Evolutionary conservation across 2,888 invertebrate species (phyloP), one percentile per base, ranked within the genome.

Genomic region (Eristalis arbustorum): DNA sequence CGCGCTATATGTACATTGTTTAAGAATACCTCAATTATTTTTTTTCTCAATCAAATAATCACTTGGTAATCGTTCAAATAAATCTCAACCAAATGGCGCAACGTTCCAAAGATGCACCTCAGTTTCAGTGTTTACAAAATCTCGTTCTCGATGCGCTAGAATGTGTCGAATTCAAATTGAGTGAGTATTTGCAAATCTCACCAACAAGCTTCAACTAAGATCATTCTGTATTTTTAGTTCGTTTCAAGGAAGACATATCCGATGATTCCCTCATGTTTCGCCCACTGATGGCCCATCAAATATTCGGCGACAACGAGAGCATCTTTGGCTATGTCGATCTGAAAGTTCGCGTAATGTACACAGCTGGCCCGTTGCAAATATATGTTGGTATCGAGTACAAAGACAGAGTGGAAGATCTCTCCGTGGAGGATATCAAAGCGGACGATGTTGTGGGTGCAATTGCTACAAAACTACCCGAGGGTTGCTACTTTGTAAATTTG

Each of bases 321-420:
- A 98, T 99, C 91, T 98, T 98, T 94, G 99, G 99, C 3, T 99
- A 98, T 91, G 95, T 96, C 90, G 96, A 97, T 90, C 93, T 99
- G 42, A 94, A 94, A 81, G 95, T 98, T 3, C 94, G 95, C 88
- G 93, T 98, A 3, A 96, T 95, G 91, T 98, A 97, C 91, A 95
- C 96, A 83, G 97, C 98, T 73, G 96, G 96, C 23, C 95, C 95
- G 84, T 94, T 98, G 81, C 95, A 96, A 89, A 96, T 97, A 73
- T 98, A 96, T 91, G 93, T 98, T 69, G 96, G 92, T 5, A 94
- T 97, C 89, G 94, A 95, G 67, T 98, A 96, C 91, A 93, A 95
- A 11, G 95, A 96, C 73, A 91, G 94, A 93, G 94, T 95, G 82
- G 95, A 95, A 87, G 94, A 95, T 84, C 93, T 95, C 34, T 90